Evolutionary conservation across 2,113 vertebrate species (phyloP).

Genomic region (Anthoscopus minutus): DNA sequence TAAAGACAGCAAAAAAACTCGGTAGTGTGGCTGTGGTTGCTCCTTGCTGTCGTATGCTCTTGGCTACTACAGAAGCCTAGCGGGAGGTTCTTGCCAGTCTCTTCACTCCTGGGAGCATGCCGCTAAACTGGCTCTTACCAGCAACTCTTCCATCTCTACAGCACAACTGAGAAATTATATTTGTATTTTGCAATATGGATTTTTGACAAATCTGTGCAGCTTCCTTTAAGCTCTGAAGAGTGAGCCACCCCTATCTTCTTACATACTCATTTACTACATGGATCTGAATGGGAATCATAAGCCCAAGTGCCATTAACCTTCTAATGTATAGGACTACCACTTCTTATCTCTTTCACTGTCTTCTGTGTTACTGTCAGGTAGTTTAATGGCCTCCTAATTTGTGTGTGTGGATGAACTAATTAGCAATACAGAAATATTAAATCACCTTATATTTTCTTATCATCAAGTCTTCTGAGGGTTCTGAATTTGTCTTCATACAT

Average conservation of each 20-base stretch:
- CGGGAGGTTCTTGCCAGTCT: not conserved
- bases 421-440: constrained; percentile 55
- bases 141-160: not conserved
- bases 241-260: not conserved
- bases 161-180: not conserved
- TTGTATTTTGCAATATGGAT: not conserved
- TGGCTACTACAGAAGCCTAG: not conserved
- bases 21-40: not conserved
- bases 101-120: not conserved
- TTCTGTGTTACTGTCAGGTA: not conserved
- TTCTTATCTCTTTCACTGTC: not conserved
- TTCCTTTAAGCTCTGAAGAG: not conserved
- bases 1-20: not conserved
- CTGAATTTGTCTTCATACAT: constrained; percentile 46
- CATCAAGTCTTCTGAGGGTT: constrained; percentile 15
- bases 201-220: not conserved
- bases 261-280: not conserved
- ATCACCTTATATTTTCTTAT: constrained; percentile 46
- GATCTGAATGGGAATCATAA: not conserved
- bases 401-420: constrained; percentile 52
- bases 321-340: not conserved
- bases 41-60: not conserved
- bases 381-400: constrained; percentile 52
- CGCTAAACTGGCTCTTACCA: not conserved
- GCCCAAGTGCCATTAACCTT: not conserved